Evolutionary conservation across 2,113 vertebrate species (phyloP).

Genomic region (Alligator mississippiensis): DNA sequence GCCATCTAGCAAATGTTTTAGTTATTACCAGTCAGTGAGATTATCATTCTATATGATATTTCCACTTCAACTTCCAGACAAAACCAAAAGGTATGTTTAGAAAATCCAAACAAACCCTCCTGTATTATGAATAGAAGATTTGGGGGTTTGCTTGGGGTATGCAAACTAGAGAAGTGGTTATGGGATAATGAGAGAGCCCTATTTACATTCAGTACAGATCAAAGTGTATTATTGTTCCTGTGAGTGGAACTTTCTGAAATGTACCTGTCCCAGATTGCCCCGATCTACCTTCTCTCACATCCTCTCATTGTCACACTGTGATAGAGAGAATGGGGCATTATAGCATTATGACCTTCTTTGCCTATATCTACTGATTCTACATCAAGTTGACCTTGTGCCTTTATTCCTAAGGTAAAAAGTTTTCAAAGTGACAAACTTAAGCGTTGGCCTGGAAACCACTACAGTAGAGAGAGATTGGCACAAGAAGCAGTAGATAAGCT

Average conservation of each 20-base stretch:
- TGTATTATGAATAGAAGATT: conserved; percentile 23
- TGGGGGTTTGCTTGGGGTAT: neutral
- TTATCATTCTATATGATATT: neutral
- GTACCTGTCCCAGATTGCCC: neutral
- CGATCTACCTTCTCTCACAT: neutral
- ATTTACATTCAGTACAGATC: conserved; percentile 16
- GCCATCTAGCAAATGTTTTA: neutral
- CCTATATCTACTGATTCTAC: neutral
- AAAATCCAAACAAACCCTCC: neutral
- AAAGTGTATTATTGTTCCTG: neutral
- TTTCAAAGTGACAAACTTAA: neutral
- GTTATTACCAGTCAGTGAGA: neutral
- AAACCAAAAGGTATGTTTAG: neutral
- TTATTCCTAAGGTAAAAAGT: neutral
- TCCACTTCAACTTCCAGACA: neutral
- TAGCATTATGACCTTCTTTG: neutral
- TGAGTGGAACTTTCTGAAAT: neutral
- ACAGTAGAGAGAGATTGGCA: conserved; percentile 40
- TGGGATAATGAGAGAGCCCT: conserved; percentile 8
- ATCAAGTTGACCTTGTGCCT: neutral
- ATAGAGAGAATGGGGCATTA: neutral
- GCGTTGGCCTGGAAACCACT: neutral
- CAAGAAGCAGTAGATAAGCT: neutral
- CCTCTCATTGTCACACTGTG: neutral
- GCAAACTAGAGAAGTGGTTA: conserved; percentile 45